Conservation (phyloP, 1,140 invertebrate species). For the Contarinia nasturtii region DNA sequence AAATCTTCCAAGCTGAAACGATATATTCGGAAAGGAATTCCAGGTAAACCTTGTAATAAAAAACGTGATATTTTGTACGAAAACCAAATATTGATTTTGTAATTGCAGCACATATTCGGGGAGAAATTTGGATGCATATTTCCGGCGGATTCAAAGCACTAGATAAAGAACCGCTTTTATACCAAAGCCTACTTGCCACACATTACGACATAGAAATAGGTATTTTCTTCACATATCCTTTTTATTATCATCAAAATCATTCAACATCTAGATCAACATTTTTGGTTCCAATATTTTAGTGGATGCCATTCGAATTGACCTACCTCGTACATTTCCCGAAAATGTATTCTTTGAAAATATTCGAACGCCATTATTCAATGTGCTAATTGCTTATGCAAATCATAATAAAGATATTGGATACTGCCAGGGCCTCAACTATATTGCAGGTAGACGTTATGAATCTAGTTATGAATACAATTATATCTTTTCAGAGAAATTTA, state of each 20-base stretch:
- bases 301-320: conserved; percentile 66
- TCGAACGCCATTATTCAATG: conserved; percentile 59
- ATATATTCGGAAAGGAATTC: conserved; percentile 79
- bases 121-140: conserved; percentile 62
- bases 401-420: conserved; percentile 75
- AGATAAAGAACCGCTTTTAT: conserved; percentile 44
- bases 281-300: conserved; percentile 23
- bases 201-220: conserved; percentile 38
- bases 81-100: conserved; percentile 3
- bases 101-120: conserved; percentile 41
- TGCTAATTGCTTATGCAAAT: conserved; percentile 74
- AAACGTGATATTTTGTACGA: conserved; percentile 5
- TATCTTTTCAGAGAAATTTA: background rate
- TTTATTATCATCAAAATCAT: no score
- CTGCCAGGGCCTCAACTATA: conserved; percentile 87
- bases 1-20: conserved; percentile 47
- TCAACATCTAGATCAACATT: no score
- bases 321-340: conserved; percentile 80
- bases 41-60: no score
- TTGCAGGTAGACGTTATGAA: no score
- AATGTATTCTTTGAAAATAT: conserved; percentile 78
- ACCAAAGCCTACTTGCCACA: conserved; percentile 42
- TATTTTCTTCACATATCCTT: background rate
- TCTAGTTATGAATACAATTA: background rate
- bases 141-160: conserved; percentile 56